phyloP scores from a whole-genome alignment of 2,113 vertebrate species.

The Sylvietta virens region DNA sequence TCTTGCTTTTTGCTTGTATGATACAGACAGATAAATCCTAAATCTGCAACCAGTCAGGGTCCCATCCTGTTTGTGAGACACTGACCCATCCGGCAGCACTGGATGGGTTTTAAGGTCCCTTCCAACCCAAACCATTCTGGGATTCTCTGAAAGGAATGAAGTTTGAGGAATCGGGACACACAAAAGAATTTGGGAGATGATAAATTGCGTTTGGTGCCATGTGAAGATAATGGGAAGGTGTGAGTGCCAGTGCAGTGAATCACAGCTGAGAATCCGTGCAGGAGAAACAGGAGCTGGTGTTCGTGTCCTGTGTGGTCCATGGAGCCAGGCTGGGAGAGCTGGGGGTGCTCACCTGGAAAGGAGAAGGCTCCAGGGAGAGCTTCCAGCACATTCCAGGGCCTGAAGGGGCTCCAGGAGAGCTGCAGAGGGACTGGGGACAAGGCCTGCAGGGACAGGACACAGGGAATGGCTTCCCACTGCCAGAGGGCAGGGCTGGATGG shows the following conservation, averaged over 20 bases:
- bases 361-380: not conserved
- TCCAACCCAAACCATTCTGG: not conserved
- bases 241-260: fast-evolving
- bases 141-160: not conserved
- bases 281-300: not conserved
- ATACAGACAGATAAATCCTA: too few species aligned
- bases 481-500: not conserved
- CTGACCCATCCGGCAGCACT: too few species aligned
- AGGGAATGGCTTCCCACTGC: not conserved
- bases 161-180: not conserved
- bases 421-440: not conserved
- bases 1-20: too few species aligned
- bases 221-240: not conserved
- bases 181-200: not conserved
- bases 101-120: not conserved
- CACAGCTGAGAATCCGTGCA: not conserved
- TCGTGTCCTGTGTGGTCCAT: not conserved
- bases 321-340: not conserved
- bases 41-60: too few species aligned
- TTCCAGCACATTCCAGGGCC: not conserved
- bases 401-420: not conserved
- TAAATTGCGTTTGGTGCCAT: not conserved
- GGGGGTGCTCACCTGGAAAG: fast-evolving
- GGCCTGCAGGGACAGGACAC: not conserved
- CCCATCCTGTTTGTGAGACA: too few species aligned